Evolutionary conservation across 1,140 invertebrate species (phyloP).

Genomic region (Philaenus spumarius): DNA sequence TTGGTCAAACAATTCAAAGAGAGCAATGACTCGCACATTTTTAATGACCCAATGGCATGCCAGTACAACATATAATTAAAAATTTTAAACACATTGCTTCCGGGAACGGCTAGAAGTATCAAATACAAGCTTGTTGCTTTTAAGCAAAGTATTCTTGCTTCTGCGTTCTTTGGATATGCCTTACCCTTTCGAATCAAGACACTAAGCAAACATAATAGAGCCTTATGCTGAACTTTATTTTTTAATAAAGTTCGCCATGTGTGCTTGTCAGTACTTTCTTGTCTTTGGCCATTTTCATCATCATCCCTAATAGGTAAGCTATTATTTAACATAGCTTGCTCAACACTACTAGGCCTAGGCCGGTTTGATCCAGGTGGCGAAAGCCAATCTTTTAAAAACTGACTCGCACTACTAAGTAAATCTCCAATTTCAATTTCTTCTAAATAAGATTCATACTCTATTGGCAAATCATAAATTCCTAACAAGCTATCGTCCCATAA

Average conservation of each 20-base stretch:
- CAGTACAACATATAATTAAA: conserved; percentile 51
- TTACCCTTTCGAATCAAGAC: conserved; percentile 46
- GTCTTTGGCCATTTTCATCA: conserved; percentile 15
- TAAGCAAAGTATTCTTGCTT: conserved; percentile 38
- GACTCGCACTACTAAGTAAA: conserved; percentile 35
- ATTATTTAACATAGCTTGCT: background rate
- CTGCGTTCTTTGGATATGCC: conserved; percentile 33
- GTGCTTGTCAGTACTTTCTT: conserved; percentile 25
- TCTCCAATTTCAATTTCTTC: conserved; percentile 37
- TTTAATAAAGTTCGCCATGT: conserved; percentile 48
- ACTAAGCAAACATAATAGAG: conserved; percentile 45
- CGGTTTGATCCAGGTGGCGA: conserved; percentile 14
- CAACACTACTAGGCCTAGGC: background rate
- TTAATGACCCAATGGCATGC: conserved; percentile 44
- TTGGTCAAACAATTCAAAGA: conserved; percentile 28
- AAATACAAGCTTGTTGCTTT: conserved; percentile 44
- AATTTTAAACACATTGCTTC: conserved; percentile 48
- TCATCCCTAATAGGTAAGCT: background rate
- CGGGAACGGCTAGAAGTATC: conserved; percentile 44
- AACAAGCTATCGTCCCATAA: conserved; percentile 46
- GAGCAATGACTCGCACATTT: conserved; percentile 31
- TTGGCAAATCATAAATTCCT: conserved; percentile 40
- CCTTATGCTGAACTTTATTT: conserved; percentile 42
- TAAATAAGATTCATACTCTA: conserved; percentile 40
- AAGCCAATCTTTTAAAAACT: conserved; percentile 35